phyloP scores from a whole-genome alignment of 2,888 invertebrate genomes.

The Parapristionchus giblindavisi region DNA sequence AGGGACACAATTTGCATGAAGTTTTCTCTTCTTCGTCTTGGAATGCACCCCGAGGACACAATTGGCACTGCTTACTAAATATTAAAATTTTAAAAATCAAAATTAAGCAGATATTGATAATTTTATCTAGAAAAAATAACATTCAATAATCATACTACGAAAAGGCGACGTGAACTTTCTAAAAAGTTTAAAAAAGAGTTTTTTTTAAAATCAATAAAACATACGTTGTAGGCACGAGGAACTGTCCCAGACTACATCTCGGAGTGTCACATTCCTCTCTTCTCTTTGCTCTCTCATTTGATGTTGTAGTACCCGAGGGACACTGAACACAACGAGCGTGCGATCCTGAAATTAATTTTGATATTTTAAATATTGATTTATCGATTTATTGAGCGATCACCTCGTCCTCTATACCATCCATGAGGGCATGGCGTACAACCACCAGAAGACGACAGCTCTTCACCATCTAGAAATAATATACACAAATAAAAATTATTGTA shows the following conservation, averaged over 20 bases:
- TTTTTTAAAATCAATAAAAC: constrained; percentile 9
- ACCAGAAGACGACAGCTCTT: constrained; percentile 78
- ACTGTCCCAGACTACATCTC: constrained; percentile 85
- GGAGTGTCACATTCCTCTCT: constrained; percentile 89
- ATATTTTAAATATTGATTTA: background rate
- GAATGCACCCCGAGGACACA: constrained; percentile 90
- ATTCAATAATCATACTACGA: no score
- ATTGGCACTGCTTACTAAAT: constrained; percentile 82
- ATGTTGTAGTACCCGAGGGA: constrained; percentile 82
- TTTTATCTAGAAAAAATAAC: no score
- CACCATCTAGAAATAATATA: constrained; percentile 69
- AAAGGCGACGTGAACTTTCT: background rate
- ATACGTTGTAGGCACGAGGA: constrained; percentile 82
- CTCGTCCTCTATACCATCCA: constrained; percentile 86
- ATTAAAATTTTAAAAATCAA: no score
- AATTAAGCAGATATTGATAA: no score
- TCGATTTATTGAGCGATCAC: constrained; percentile 80
- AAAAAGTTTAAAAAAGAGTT: background rate
- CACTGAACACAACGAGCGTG: background rate
- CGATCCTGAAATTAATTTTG: background rate
- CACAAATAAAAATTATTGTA: background rate
- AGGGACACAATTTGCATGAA: constrained; percentile 87
- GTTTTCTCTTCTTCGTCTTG: constrained; percentile 91
- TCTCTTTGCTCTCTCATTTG: constrained; percentile 83
- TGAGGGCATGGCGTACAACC: constrained; percentile 90